Percentiles rank a stretch among this genome's conserved stretches.
These are phyloP conservation scores for Lagopus muta DNA, from an alignment of 2,113 vertebrate species.

Conservation along the genomic window DNA sequence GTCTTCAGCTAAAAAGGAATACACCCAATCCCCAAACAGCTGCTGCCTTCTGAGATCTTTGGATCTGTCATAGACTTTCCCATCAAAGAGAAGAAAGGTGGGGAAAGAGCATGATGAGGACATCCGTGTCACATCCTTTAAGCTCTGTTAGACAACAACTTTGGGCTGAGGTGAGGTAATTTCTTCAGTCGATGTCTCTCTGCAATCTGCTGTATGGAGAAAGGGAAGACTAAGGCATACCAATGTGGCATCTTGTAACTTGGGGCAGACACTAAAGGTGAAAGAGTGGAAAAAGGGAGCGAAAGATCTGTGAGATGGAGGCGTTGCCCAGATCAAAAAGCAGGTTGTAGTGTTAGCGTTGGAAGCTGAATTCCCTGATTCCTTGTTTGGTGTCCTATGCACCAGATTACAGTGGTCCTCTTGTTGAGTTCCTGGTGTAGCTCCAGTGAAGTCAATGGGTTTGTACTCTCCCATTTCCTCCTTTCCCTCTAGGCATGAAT, in stretches of 20 bases:
- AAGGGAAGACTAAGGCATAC: background rate
- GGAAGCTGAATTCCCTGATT: background rate
- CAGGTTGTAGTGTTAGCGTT: background rate
- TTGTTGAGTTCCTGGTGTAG: background rate
- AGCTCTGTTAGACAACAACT: rapidly evolving
- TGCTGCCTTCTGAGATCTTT: background rate
- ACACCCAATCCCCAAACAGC: background rate
- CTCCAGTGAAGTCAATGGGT: background rate
- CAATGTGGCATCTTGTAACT: background rate
- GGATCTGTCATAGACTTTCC: background rate
- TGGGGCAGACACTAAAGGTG: background rate
- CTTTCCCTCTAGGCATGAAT: background rate
- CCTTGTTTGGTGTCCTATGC: rapidly evolving
- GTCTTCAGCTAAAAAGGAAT: background rate
- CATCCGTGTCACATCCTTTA: background rate
- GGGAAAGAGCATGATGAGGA: background rate
- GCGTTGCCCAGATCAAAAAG: background rate
- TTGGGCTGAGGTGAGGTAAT: background rate
- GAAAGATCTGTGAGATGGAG: background rate
- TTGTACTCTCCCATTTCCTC: background rate
- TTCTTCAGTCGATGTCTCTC: background rate
- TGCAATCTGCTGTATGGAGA: rapidly evolving
- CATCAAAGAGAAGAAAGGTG: background rate
- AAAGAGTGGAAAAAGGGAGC: background rate
- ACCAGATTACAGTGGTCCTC: background rate